phyloP scores from a whole-genome alignment of 2,113 vertebrate species.

The Daphoenositta chrysoptera region DNA sequence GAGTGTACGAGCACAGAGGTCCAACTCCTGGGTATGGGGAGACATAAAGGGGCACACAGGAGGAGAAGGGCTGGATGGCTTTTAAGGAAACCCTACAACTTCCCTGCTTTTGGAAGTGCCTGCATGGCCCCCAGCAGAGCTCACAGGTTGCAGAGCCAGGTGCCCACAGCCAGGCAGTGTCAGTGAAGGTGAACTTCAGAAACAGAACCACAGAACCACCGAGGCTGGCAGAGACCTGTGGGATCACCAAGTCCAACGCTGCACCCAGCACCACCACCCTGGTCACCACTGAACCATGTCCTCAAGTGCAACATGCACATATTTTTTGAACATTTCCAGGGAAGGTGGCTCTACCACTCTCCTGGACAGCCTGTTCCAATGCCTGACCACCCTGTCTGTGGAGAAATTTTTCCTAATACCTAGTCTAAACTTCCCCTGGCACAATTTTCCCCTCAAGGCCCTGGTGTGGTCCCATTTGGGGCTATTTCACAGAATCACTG shows the following conservation, averaged over 20 bases:
- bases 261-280: neutral
- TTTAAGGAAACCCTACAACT: fast-evolving
- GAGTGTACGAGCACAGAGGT: neutral
- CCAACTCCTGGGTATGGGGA: neutral
- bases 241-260: neutral
- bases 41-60: neutral
- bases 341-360: neutral
- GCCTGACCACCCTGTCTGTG: neutral
- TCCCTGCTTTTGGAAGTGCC: neutral
- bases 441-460: neutral
- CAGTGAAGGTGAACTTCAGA: neutral
- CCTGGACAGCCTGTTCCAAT: neutral
- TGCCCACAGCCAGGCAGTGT: neutral
- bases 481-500: neutral
- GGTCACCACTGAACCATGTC: neutral
- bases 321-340: neutral
- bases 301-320: neutral
- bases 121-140: neutral
- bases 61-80: neutral
- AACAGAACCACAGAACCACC: neutral
- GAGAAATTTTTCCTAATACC: neutral
- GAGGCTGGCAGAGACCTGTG: neutral
- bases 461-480: neutral
- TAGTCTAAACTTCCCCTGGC: neutral
- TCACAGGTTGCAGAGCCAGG: neutral